phyloP scores from a whole-genome alignment of 2,113 vertebrate genomes.

The Tachycineta bicolor region DNA sequence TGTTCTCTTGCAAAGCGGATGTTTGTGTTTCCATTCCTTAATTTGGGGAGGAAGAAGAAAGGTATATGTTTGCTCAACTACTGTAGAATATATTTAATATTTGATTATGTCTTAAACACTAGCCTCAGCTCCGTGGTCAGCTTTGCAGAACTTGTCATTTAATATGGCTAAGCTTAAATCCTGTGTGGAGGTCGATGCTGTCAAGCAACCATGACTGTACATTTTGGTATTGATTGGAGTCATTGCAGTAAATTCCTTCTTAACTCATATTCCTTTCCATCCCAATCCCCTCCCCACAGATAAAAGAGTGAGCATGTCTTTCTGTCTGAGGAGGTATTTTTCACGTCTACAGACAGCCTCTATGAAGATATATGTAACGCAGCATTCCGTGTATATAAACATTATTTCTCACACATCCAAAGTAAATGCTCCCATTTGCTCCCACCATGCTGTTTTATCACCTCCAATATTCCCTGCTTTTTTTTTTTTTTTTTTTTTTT shows the following conservation, averaged over 20 bases:
- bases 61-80: constrained; percentile 59
- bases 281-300: constrained; percentile 60
- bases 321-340: constrained; percentile 35
- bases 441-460: constrained; percentile 9
- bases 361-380: constrained; percentile 46
- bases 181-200: constrained; percentile 77
- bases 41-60: constrained; percentile 34
- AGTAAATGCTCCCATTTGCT: constrained; percentile 46
- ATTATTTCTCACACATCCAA: background rate
- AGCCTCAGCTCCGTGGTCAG: constrained; percentile 68
- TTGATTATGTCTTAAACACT: constrained; percentile 75
- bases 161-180: constrained; percentile 75
- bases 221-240: constrained; percentile 83
- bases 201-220: constrained; percentile 84
- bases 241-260: constrained; percentile 77
- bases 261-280: constrained; percentile 72
- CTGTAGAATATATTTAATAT: constrained; percentile 71
- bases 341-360: constrained; percentile 32
- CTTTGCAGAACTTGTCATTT: constrained; percentile 79
- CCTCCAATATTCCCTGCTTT: constrained; percentile 12
- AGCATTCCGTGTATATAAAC: background rate
- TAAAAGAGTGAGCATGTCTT: constrained; percentile 72
- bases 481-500: constrained; percentile 10
- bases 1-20: constrained; percentile 60
- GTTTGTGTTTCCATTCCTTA: constrained; percentile 60